phyloP scores from a whole-genome alignment of 2,797 vertebrate genomes.

The Lophotriccus pileatus region DNA sequence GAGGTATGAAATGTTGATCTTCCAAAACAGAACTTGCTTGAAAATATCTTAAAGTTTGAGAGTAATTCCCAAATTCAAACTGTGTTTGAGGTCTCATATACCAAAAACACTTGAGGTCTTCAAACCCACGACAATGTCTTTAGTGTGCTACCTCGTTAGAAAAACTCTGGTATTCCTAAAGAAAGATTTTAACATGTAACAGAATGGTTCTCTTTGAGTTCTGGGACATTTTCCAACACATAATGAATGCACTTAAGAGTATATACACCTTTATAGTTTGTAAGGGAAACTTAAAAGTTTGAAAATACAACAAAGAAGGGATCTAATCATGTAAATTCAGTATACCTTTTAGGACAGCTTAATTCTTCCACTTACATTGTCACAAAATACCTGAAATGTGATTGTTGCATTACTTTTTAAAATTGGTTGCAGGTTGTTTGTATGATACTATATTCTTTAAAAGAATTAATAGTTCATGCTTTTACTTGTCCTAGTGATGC shows the following conservation, averaged over 20 bases:
- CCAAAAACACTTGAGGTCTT: neutral
- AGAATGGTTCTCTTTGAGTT: neutral
- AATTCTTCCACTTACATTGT: neutral
- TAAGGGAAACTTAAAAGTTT: neutral
- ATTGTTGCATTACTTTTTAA: neutral
- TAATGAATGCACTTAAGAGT: neutral
- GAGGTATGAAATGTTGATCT: neutral
- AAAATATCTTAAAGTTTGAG: neutral
- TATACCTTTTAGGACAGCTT: neutral
- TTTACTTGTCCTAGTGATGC: neutral
- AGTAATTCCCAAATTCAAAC: neutral
- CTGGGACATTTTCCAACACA: neutral
- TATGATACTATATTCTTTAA: neutral
- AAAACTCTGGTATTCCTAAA: neutral
- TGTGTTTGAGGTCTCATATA: neutral
- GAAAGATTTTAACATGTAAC: neutral
- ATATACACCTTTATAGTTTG: neutral
- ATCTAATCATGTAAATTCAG: neutral
- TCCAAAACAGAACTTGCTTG: neutral
- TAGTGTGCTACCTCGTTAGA: neutral
- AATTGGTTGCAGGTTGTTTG: neutral
- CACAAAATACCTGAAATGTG: neutral
- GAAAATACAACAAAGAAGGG: neutral
- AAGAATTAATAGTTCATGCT: neutral
- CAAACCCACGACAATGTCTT: neutral